Evolutionary conservation across 1,140 invertebrate species (phyloP), one percentile per base, ranked within the genome.

Genomic region (Pseudomyrmex concolor): DNA sequence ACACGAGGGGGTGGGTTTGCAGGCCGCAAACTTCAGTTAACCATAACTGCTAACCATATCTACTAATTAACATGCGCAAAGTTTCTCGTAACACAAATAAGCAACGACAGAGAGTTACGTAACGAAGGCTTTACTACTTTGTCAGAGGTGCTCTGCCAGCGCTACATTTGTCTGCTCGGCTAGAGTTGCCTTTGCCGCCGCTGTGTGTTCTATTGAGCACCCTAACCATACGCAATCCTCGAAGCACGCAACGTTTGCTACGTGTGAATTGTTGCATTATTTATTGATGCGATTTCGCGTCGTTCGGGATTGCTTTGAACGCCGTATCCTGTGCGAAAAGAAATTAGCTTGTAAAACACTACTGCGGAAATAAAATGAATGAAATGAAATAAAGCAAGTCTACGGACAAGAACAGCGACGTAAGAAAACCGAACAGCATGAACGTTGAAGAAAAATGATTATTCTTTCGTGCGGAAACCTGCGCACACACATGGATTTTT

Each of bases 51-150:
- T 86, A 89, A 89, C 81, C 83, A 82, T 88, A 88, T 88, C 86
- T 87, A 71, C 67, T 87, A 88, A 88, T 88, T 88, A 88, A 85
- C 87, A 88, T 87, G 87, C 83, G 86, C 76, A 73, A 88, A 88
- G 83, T 83, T 85, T 85, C 87, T 22, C 72, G 86, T 85, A 88
- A 88, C 83, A 87, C 86, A 85, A 88, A 87, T 88, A 88, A 82
- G 86, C 87, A 77, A 63, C 86, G 86, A 81, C 87, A 83, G 62
- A 85, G 86, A 83, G 86, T 88, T 87, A 71, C 60, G 86, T 87
- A 87, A 87, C 84, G 86, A 80, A 82, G 78, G 85, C 86, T 87
- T 87, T 87, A 64, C 81, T 68, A 84, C 43, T 59, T 68, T 77
- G 86, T 84, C 86, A 87, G 82, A 84, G 55, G 48, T 67, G 84